Base-by-base conservation (phyloP, 1,140 invertebrate genomes). In the Zaprionus nigranus region DNA sequence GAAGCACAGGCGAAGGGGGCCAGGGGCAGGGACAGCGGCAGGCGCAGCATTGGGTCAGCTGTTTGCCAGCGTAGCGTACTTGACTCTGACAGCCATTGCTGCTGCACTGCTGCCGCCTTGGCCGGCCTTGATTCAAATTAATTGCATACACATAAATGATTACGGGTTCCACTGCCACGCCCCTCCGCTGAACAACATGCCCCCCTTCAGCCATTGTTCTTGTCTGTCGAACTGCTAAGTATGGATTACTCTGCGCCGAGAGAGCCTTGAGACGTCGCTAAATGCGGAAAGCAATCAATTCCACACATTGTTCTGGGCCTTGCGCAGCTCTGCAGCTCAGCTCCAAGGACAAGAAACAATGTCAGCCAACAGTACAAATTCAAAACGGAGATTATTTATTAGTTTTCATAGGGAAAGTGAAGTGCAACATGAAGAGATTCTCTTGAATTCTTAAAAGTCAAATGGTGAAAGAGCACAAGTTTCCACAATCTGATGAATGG, bases 41-140 rank as follows among this genome's bases (percentile, higher is more conserved):
- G 40, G 6, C 12, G 24, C 15, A 49, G 46, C 30, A 22, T 12
- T 12, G 38, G 63, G 79, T 77, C 73, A 73, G 80, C 79, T 82
- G 77, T 79, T 82, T 67, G 46, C 46, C 20, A 59, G 40, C 58
- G 30, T 34, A 63, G 72, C 70, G 81, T 84, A 81, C 81, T 87
- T 84, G 78, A 87, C 84, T 87, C 78, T 73, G 61, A 56, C 57
- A 38, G 26, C 15, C 26, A 58, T 51, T 28, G 61, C 62, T 20
- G 58, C 66, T 34, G 30, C 30, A 34, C 30, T 34, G 54, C 15
- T 49, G 60, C 57, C 62, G 60, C 34, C 53, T 30, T 26, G 24
- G 5, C 24, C 24, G 83, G 68, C 83, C 83, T 87, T 87, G 81
- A 74, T 84, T 68, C 43, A 84, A 87, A 83, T 88, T 88, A 87